Evolutionary conservation across 2,113 vertebrate genomes (phyloP), one percentile per base, ranked within the genome.

Genomic region (Thryonomys swinderianus): DNA sequence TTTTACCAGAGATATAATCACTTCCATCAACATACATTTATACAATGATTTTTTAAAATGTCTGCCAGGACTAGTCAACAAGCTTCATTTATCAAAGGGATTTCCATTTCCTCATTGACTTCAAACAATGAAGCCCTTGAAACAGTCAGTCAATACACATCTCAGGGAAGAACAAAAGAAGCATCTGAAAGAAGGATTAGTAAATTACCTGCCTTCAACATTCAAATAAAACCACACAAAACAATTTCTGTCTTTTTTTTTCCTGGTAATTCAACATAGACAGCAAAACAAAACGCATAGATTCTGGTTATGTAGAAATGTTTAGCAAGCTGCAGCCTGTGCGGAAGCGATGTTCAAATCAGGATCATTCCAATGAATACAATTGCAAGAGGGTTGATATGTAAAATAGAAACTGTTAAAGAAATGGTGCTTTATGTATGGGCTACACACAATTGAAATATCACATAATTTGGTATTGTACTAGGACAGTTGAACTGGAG

Each of bases 141-240:
- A 98, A 82, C 78, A 93, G 74, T 96, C 95, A 94, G 94, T 97
- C 97, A 97, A 97, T 96, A 97, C 73, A 94, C 91, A 88, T 96
- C 91, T 97, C 80, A 79, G 73, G 12, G 17, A 96, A 97, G 97
- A 97, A 96, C 95, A 97, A 98, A 96, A 92, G 71, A 37, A 96
- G 81, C 88, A 92, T 92, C 51, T 95, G 93, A 96, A 95, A 93
- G 51, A 84, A 86, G 93, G 97, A 95, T 97, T 96, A 96, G 94
- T 89, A 93, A 96, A 92, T 89, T 91, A 96, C 94, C 34, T 96
- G 66, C 71, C 84, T 96, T 85, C 89, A 94, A 94, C 96, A 96
- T 95, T 95, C 74, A 91, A 90, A 94, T 86, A 87, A 94, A 96
- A 71, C 59, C 55, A 30, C 95, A 95, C 87, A 95, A 91, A 94